Base-by-base conservation (phyloP, 2,113 vertebrate species). In the Ginglymostoma cirratum region DNA sequence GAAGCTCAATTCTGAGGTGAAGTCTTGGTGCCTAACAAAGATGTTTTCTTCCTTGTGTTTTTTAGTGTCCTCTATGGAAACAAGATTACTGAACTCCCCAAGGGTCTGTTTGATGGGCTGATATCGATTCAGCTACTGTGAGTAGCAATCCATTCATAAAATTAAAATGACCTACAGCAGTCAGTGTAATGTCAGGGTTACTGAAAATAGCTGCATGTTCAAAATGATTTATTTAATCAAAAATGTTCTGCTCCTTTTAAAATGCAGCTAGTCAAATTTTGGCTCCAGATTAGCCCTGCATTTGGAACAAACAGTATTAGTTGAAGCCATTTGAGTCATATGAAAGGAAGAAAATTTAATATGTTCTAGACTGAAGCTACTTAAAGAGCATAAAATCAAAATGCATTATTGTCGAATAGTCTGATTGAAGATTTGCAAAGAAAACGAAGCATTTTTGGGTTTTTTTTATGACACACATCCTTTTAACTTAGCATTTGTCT, bases 61-160 rank as follows among this genome's bases (percentile, higher is more conserved):
- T 97, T 96, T 98, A 99, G 99, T 97, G 99, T 99, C 66, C 98
- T 99, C 55, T 99, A 99, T 90, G 99, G 99, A 96, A 99, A 99
- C 98, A 99, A 99, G 98, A 99, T 99, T 97, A 98, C 99, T 0
- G 99, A 99, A 97, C 98, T 99, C 96, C 98, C 99, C 96, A 99
- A 99, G 97, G 99, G 99, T 96, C 97, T 99, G 96, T 99, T 99
- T 97, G 99, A 99, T 96, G 99, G 99, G 96, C 98, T 99, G 96
- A 98, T 98, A 96, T 99, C 99, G 96, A 98, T 99, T 89, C 99
- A 99, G 97, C 98, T 99, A 96, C 98, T 99, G 99, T 99, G 97
- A 99, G 99, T 99, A 98, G 97, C 96, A 97, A 96, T 96, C 76
- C 90, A 95, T 95, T 80, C 96, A 96, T 96, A 92, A 96, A 95